Evolutionary conservation across 2,888 invertebrate species (phyloP).

Genomic region (Pseudeuparius sepicola): DNA sequence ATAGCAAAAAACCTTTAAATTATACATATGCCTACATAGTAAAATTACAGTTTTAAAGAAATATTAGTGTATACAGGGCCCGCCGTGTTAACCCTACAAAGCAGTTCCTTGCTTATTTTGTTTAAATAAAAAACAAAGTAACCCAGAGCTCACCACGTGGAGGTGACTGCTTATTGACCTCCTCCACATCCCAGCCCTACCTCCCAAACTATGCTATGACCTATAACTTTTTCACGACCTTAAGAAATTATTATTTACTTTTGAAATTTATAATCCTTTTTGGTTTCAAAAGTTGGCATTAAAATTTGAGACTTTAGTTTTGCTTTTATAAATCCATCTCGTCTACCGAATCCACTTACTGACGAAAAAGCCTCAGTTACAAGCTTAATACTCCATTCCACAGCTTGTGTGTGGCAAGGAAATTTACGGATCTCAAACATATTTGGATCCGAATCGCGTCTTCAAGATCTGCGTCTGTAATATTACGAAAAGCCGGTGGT

Average conservation of each 20-base stretch:
- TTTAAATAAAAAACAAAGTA: constrained; percentile 6
- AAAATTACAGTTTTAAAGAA: too few species aligned
- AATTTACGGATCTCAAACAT: constrained; percentile 6
- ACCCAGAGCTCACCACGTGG: constrained; percentile 5
- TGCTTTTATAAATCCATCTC: constrained; percentile 9
- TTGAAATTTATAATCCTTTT: constrained; percentile 5
- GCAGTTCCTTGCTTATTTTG: too few species aligned
- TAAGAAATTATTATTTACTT: constrained; percentile 6
- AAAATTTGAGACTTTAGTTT: too few species aligned
- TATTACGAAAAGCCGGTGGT: constrained; percentile 5
- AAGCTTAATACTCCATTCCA: too few species aligned
- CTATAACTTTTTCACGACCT: constrained; percentile 5
- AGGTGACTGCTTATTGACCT: constrained; percentile 6
- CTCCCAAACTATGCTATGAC: constrained; percentile 6
- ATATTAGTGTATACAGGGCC: constrained; percentile 5
- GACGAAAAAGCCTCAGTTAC: too few species aligned
- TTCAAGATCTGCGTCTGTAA: constrained; percentile 3
- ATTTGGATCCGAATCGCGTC: neutral
- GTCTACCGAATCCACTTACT: too few species aligned
- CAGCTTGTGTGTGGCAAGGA: too few species aligned
- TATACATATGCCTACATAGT: too few species aligned
- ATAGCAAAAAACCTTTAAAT: too few species aligned
- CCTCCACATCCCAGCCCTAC: constrained; percentile 6
- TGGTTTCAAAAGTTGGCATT: too few species aligned
- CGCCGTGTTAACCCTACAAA: too few species aligned